Base-by-base conservation (phyloP, 2,888 invertebrate species). In the Tetramorium bicarinatum region DNA sequence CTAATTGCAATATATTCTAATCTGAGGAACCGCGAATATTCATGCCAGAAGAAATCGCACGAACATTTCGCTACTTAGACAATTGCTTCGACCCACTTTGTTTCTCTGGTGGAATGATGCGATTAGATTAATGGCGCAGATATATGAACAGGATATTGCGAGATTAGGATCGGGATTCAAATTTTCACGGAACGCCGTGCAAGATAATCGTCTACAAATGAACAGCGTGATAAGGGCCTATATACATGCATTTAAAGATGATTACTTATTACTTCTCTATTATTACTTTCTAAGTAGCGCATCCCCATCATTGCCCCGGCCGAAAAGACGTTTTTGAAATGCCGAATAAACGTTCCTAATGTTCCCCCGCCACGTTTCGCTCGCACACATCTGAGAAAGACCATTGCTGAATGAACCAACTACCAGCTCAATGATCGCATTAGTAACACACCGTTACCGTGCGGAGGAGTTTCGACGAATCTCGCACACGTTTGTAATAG, bases 41-140 rank as follows among this genome's bases (percentile, higher is more conserved):
- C 72, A 59, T 59, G 13, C 44, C 25, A 34, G 47, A 72, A 59
- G 47, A 80, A 72, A 80, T 80, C 79, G 72, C 59, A 72, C 34
- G 47, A 77, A 77, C n/a, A 15, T 21, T 59, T 34, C 79, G 59
- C 59, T 47, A 72, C 79, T 72, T 72, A 72, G 74, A 80, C 72
- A 44, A 79, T 80, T 72, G 72, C 72, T 47, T 38, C 72, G 79
- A 80, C 79, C 79, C 38, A 80, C 72, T 80, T 80, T 72, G 47
- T 59, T 72, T 80, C 72, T 44, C 47, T 34, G 59, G 59, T 11
- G 47, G 9, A 72, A 80, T 38, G 79, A 72, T 80, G 79, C 79
- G 79, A 80, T 80, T 80, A 80, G 79, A 80, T 80, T 80, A 80
- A 80, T 80, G 59, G 59, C 34, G 38, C 34, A 80, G 79, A 80